A percentile compares a stretch with the other conserved stretches of the same genome.
Conservation (phyloP, 2,113 vertebrate genomes). For the Chelonoidis abingdonii region DNA sequence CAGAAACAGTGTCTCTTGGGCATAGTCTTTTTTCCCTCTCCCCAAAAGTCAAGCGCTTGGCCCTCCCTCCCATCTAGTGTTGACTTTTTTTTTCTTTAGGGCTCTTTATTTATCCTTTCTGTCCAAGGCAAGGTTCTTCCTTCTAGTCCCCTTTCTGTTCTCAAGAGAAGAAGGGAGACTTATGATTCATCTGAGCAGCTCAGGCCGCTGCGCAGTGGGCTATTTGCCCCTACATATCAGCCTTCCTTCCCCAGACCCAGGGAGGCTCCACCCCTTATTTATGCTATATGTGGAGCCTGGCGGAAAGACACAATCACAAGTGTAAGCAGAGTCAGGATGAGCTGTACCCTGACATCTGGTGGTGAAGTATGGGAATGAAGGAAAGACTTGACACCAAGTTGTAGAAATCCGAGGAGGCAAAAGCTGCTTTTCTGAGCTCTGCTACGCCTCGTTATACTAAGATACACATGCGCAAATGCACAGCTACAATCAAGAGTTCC, state of each 20-base stretch:
- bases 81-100: background rate
- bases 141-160: background rate
- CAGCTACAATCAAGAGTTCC: no score
- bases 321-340: no score
- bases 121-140: fast-evolving
- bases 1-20: background rate
- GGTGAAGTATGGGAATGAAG: no score
- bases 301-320: background rate
- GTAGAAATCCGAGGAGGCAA: no score
- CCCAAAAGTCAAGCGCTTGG: background rate
- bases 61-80: no score
- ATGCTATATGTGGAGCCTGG: background rate
- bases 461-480: no score
- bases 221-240: background rate
- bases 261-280: background rate
- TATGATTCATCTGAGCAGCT: background rate
- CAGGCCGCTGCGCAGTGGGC: fast-evolving
- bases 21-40: background rate
- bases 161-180: background rate
- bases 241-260: background rate
- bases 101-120: background rate
- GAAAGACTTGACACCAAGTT: no score
- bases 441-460: no score
- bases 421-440: no score
- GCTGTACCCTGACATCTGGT: no score